Conservation (phyloP, 2,888 invertebrate genomes). For the Caenorhabditis afra region DNA sequence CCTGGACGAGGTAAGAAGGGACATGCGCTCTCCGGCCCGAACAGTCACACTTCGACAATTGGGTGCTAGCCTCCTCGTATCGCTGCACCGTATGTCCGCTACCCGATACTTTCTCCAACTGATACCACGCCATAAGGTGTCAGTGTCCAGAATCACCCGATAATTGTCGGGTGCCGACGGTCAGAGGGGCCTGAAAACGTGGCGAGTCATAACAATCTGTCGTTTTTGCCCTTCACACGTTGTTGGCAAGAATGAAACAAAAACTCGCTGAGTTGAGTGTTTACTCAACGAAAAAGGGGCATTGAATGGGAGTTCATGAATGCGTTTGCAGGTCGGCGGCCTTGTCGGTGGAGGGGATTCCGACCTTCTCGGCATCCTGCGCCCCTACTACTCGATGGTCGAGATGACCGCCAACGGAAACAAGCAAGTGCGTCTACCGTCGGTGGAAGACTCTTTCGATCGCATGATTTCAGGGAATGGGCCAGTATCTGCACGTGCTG, state of each 20-base stretch:
- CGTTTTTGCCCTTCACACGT: too few species aligned
- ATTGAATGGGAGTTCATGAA: too few species aligned
- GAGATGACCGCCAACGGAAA: slow-evolving; percentile 78
- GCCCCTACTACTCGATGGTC: slow-evolving; percentile 77
- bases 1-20: slow-evolving; percentile 68
- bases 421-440: slow-evolving; percentile 62
- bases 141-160: slow-evolving; percentile 1
- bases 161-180: slow-evolving; percentile 13
- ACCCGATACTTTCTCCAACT: not conserved
- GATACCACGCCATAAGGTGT: slow-evolving; percentile 27
- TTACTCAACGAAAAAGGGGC: too few species aligned
- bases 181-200: not conserved
- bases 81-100: slow-evolving; percentile 12
- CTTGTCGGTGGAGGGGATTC: slow-evolving; percentile 75
- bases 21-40: not conserved
- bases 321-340: slow-evolving; percentile 64
- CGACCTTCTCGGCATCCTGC: slow-evolving; percentile 70
- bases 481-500: slow-evolving; percentile 75
- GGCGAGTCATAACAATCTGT: too few species aligned
- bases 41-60: slow-evolving; percentile 13
- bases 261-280: too few species aligned
- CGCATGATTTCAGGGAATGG: slow-evolving; percentile 70
- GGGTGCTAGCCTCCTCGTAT: slow-evolving; percentile 6
- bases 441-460: not conserved
- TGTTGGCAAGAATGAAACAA: too few species aligned